Base-by-base conservation (phyloP, 2,888 invertebrate species). In the Agonopterix arenella region DNA sequence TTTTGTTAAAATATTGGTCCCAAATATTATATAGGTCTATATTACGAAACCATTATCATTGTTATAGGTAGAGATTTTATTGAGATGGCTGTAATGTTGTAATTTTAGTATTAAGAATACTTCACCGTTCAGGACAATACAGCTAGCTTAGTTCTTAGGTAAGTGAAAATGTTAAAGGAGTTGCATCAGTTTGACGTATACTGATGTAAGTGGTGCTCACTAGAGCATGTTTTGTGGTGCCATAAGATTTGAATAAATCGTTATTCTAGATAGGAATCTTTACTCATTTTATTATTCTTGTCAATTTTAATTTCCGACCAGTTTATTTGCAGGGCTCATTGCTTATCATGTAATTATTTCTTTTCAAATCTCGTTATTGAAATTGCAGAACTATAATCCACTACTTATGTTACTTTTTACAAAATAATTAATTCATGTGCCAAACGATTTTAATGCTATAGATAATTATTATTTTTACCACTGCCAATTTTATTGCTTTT, bases 191-290 rank as follows among this genome's bases (percentile, higher is more conserved):
- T 46, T 56, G 36, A 2, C n/a, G n/a, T 45, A 11, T 37, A 11
- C 41, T 13, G 11, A 41, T 10, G 10, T 47, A 41, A 11, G 53
- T 49, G 59, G 61, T 58, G 60, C 65, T 64, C 62, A 44, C 8
- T 50, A 48, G 60, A 62, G 70, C 64, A 60, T 58, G 55, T 60
- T 59, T 67, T 68, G 40, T 74, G 77, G 80, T 80, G 80, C 80
- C 80, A 80, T 80, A 79, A 67, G 62, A 71, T 62, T 54, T 60
- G 66, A 70, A 69, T 70, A 70, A 70, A 61, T 55, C 53, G 52
- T 69, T 70, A 64, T 66, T 66, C 68, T 83, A 81, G 74, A 70
- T 83, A 82, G 76, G 76, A 59, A 68, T 63, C 55, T 72, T 70
- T 66, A 73, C 62, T 74, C 70, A 69, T 68, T 63, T 37, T 46